Evolutionary conservation across 2,797 vertebrate genomes (phyloP).

Genomic region (Cynopterus sphinx): DNA sequence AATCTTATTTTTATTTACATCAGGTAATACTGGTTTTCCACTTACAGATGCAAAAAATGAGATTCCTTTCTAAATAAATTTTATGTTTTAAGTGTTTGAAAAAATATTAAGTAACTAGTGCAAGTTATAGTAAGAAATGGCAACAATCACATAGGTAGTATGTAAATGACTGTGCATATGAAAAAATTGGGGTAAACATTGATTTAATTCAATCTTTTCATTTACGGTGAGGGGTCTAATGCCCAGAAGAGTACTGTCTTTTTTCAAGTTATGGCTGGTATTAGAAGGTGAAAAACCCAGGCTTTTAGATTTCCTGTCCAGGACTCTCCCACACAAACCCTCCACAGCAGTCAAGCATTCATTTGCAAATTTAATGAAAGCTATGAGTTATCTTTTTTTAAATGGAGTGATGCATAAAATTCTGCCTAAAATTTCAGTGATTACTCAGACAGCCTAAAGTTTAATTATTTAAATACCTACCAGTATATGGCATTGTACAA

Average conservation of each 20-base stretch:
- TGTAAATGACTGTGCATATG: not conserved
- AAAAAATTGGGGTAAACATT: slow-evolving; percentile 10
- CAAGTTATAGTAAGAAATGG: not conserved
- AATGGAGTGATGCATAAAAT: not conserved
- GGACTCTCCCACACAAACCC: not conserved
- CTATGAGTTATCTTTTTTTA: not conserved
- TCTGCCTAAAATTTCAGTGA: not conserved
- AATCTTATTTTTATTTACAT: not conserved
- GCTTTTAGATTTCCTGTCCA: not conserved
- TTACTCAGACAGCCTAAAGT: not conserved
- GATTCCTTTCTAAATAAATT: not conserved
- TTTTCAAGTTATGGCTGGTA: slow-evolving; percentile 1
- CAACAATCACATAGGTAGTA: not conserved
- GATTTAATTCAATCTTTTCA: not conserved
- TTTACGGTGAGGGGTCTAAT: not conserved
- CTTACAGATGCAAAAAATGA: not conserved
- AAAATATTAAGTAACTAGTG: not conserved
- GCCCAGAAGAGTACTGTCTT: not conserved
- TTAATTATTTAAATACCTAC: not conserved
- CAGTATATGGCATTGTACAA: not conserved
- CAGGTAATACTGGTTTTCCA: not conserved
- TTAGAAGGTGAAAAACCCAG: not conserved
- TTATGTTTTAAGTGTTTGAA: not conserved
- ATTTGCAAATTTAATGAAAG: not conserved
- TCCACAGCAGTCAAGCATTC: not conserved